These are phyloP conservation scores for Phthorimaea operculella DNA, from an alignment of 1,140 invertebrate genomes.

Conservation along the genomic window DNA sequence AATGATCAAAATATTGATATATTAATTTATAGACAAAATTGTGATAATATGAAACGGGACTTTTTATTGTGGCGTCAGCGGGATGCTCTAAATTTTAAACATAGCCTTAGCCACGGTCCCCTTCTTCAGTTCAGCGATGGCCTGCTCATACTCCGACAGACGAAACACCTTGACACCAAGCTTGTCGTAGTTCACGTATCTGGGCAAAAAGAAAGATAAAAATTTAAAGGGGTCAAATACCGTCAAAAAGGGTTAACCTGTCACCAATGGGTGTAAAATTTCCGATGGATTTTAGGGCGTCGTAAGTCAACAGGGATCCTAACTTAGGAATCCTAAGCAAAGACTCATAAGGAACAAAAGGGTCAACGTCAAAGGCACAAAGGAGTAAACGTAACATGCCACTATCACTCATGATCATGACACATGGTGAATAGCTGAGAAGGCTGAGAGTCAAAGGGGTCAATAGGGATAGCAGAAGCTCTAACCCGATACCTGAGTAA, in stretches of 20 bases:
- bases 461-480: no score
- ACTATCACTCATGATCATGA: no score
- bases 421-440: no score
- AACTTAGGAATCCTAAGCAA: no score
- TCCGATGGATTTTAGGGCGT: not conserved
- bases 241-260: not conserved
- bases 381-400: not conserved
- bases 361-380: no score
- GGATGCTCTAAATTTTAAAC: slow-evolving; percentile 75
- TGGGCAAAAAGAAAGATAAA: slow-evolving; percentile 18
- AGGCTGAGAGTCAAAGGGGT: no score
- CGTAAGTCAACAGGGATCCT: not conserved
- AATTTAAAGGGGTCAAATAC: not conserved
- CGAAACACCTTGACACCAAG: slow-evolving; percentile 72
- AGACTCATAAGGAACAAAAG: not conserved
- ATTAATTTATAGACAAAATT: no score
- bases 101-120: slow-evolving; percentile 74
- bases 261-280: not conserved
- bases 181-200: slow-evolving; percentile 73
- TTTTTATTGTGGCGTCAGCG: no score
- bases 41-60: no score
- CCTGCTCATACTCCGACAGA: slow-evolving; percentile 70
- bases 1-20: no score
- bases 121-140: slow-evolving; percentile 68
- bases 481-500: no score